Conservation (phyloP, 2,888 invertebrate genomes). For the Alcis repandata region DNA sequence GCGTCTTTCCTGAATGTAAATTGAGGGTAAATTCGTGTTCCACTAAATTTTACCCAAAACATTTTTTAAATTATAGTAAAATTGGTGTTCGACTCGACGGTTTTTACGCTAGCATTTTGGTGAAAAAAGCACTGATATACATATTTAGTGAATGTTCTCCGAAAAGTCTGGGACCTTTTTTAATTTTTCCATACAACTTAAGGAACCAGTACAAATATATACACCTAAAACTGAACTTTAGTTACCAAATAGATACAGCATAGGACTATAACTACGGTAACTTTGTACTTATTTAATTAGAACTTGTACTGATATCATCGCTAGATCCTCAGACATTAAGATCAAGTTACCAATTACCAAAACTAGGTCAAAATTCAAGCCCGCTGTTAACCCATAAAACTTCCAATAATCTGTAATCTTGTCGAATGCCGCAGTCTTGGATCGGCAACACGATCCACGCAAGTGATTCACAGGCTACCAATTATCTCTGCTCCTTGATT, state of each 20-base stretch:
- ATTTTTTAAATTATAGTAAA: conserved; percentile 71
- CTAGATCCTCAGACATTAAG: neutral
- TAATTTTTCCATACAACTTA: too few species aligned
- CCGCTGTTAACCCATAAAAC: conserved; percentile 9
- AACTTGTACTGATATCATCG: neutral
- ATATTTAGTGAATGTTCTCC: conserved; percentile 6
- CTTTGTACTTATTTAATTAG: neutral
- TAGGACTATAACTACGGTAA: too few species aligned
- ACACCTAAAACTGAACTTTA: too few species aligned
- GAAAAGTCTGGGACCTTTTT: neutral
- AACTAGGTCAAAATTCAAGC: conserved; percentile 7
- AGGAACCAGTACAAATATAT: too few species aligned
- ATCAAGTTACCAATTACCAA: neutral
- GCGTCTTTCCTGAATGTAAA: conserved; percentile 81
- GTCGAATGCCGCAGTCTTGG: conserved; percentile 29
- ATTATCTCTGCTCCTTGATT: conserved; percentile 53
- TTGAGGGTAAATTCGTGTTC: conserved; percentile 71
- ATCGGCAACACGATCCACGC: conserved; percentile 48
- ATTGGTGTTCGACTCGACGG: conserved; percentile 54
- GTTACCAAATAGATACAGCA: too few species aligned
- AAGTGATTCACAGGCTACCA: conserved; percentile 55
- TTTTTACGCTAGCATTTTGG: neutral
- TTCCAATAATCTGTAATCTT: conserved; percentile 14
- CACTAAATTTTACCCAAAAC: conserved; percentile 67
- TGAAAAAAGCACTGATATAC: neutral